Conservation (phyloP, 2,113 vertebrate genomes). For the Amazona guildingii region DNA sequence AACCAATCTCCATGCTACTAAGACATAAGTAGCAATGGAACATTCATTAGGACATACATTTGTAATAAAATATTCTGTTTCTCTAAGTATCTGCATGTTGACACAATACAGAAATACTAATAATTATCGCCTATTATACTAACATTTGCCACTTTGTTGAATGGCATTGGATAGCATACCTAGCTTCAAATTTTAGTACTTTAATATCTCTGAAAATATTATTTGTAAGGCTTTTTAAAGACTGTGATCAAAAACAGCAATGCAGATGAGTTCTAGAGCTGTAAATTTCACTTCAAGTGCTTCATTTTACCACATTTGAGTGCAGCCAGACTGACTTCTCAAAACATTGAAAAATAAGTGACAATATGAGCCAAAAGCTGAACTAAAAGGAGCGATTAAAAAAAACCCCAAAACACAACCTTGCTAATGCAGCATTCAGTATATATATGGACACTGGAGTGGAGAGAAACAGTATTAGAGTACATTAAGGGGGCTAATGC, state of each 20-base stretch:
- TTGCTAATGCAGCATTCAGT: constrained; percentile 11
- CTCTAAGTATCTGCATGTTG: not conserved
- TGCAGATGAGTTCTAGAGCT: not conserved
- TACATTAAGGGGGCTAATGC: not conserved
- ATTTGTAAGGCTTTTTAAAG: constrained; percentile 28
- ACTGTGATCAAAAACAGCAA: constrained; percentile 10
- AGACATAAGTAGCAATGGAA: not conserved
- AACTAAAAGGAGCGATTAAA: constrained; percentile 10
- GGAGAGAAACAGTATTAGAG: constrained; percentile 30
- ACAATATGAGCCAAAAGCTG: constrained; percentile 30
- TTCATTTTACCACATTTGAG: constrained; percentile 37
- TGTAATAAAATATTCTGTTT: not conserved
- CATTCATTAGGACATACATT: not conserved
- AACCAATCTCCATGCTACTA: not conserved
- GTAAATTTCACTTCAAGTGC: constrained; percentile 34
- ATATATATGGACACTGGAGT: not conserved
- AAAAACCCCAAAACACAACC: not conserved
- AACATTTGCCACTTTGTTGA: not conserved
- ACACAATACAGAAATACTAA: not conserved
- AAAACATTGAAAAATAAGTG: not conserved
- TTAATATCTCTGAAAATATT: not conserved
- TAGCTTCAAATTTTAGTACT: constrained; percentile 10
- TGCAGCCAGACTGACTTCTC: constrained; percentile 39
- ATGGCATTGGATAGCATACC: not conserved
- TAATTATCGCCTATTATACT: not conserved